Conservation (phyloP, 2,797 vertebrate genomes). For the Schizopygopsis malacanthus region DNA sequence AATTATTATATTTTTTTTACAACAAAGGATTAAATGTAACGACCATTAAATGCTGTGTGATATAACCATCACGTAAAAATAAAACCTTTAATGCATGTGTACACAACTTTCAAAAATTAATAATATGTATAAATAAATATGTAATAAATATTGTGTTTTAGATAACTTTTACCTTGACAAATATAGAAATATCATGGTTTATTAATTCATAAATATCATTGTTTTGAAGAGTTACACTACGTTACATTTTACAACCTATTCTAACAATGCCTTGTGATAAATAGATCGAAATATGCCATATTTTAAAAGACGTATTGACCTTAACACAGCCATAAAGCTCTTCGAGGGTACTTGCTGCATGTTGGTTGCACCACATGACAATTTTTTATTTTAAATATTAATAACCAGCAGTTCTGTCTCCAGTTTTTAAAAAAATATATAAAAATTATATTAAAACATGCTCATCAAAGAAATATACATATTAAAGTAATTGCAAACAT, state of each 20-base stretch:
- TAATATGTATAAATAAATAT: background rate
- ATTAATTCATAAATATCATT: background rate
- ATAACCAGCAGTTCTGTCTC: background rate
- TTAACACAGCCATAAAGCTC: background rate
- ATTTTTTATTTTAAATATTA: background rate
- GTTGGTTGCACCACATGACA: background rate
- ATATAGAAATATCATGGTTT: background rate
- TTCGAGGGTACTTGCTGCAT: background rate
- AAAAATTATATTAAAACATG: background rate
- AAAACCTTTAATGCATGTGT: background rate
- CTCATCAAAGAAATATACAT: background rate
- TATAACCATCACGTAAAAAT: slow-evolving; percentile 1
- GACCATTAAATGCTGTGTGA: background rate
- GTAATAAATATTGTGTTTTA: background rate
- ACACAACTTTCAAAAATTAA: background rate
- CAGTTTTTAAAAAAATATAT: background rate
- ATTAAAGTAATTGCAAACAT: background rate
- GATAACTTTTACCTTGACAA: background rate
- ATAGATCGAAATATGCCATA: background rate
- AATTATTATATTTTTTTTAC: background rate
- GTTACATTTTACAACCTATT: background rate
- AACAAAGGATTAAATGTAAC: background rate
- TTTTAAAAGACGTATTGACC: background rate
- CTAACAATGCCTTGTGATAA: background rate
- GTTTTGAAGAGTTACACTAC: background rate